These are phyloP conservation scores for Dendrocincla tyrannina DNA, from an alignment of 2,797 vertebrate genomes.

Conservation along the genomic window DNA sequence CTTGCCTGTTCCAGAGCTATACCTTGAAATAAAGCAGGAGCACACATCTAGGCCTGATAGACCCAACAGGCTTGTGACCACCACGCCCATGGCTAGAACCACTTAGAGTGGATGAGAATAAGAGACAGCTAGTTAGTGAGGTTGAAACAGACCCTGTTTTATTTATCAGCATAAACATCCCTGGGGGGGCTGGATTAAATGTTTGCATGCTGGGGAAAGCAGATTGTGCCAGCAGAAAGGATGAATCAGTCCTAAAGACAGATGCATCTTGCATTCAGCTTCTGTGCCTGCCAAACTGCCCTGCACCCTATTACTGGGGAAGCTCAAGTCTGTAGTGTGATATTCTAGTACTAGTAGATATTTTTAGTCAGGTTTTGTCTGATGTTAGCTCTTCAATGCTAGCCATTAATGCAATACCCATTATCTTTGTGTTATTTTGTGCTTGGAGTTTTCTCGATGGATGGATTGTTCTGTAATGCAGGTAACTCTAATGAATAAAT, in stretches of 20 bases:
- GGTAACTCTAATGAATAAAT: slow-evolving; percentile 40
- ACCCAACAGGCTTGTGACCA: background rate
- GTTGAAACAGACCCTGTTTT: background rate
- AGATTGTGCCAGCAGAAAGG: slow-evolving; percentile 27
- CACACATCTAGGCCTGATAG: background rate
- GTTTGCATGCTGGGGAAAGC: slow-evolving; percentile 8
- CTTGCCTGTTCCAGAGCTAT: background rate
- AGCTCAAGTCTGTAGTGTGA: background rate
- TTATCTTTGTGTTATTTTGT: slow-evolving; percentile 22
- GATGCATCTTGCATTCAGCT: background rate
- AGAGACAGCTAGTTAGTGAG: background rate
- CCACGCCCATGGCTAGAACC: background rate
- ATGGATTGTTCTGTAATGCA: slow-evolving; percentile 13
- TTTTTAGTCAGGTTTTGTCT: slow-evolving; percentile 20
- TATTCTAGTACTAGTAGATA: background rate
- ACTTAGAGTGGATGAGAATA: background rate
- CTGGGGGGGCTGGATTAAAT: background rate
- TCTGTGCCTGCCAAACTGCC: background rate
- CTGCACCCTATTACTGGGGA: background rate
- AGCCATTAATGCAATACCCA: background rate
- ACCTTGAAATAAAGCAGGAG: background rate
- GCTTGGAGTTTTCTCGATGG: background rate
- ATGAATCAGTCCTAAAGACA: slow-evolving; percentile 33
- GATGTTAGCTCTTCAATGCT: background rate
- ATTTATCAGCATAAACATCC: slow-evolving; percentile 27